Conservation (phyloP, 2,888 invertebrate genomes). For the Oscheius sp. region DNA sequence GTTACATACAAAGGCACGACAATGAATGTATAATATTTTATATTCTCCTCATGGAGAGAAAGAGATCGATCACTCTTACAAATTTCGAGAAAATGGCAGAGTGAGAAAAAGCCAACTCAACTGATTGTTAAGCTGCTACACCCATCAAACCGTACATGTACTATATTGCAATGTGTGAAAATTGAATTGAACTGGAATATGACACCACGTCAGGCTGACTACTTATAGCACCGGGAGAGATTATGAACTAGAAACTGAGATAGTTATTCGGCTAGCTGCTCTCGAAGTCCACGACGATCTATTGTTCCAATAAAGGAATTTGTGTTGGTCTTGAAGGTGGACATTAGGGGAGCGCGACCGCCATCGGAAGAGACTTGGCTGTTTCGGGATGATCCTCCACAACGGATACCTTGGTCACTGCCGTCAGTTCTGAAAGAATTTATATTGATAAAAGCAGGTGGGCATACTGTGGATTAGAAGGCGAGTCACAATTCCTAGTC, state of each 20-base stretch:
- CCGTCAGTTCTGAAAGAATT: conserved; percentile 51
- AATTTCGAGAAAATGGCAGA: conserved; percentile 7
- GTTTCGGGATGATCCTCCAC: conserved; percentile 57
- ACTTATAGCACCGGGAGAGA: conserved; percentile 10
- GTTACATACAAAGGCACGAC: conserved; percentile 23
- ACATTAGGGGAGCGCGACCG: conserved; percentile 45
- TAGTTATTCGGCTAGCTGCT: conserved; percentile 29
- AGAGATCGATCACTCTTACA: conserved; percentile 21
- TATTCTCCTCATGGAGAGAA: conserved; percentile 29
- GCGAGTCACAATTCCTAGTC: conserved; percentile 52
- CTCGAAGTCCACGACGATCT: conserved; percentile 26
- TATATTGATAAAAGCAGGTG: not conserved
- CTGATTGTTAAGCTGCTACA: not conserved
- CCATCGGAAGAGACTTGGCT: conserved; percentile 63
- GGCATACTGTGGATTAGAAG: conserved; percentile 48
- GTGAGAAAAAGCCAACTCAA: conserved; percentile 14
- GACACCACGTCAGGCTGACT: conserved; percentile 27
- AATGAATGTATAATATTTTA: conserved; percentile 13
- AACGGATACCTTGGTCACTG: conserved; percentile 56
- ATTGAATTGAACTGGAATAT: conserved; percentile 10
- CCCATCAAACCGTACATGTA: conserved; percentile 32
- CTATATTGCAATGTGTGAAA: conserved; percentile 22
- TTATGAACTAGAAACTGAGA: conserved; percentile 10
- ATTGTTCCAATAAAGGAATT: conserved; percentile 44
- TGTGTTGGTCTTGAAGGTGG: conserved; percentile 52